Conservation (phyloP, 2,113 vertebrate genomes). For the Heterochromis multidens region DNA sequence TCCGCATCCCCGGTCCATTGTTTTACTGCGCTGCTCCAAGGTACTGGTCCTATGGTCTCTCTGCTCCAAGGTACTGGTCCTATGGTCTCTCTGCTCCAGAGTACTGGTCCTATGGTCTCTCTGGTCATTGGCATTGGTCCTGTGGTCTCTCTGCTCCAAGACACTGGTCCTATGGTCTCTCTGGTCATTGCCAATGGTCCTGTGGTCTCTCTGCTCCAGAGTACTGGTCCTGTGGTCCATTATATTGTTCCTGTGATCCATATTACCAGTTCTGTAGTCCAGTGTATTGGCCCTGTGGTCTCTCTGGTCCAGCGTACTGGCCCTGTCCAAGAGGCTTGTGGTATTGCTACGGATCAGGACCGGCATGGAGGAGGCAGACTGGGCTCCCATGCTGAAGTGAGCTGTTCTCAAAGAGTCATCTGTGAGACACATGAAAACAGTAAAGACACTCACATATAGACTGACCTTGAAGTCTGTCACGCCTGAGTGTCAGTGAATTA, state of each 20-base stretch:
- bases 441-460: not conserved
- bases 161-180: not conserved
- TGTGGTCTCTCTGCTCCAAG: constrained; percentile 8
- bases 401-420: constrained; percentile 82
- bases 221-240: not conserved
- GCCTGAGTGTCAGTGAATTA: not conserved
- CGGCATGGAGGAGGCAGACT: constrained; percentile 71
- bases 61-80: not conserved
- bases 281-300: not conserved
- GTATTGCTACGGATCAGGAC: constrained; percentile 80
- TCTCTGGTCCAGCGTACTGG: constrained; percentile 1
- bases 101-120: not conserved
- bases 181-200: not conserved
- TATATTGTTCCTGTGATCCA: constrained; percentile 59
- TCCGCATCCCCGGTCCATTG: constrained; percentile 78
- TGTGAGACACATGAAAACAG: constrained; percentile 60
- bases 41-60: constrained; percentile 50
- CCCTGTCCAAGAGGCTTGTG: constrained; percentile 67
- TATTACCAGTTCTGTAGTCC: not conserved
- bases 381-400: constrained; percentile 71
- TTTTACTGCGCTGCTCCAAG: constrained; percentile 71
- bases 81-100: constrained; percentile 54
- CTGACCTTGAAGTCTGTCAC: not conserved
- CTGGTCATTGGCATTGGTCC: not conserved
- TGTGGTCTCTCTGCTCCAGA: constrained; percentile 1